These are phyloP conservation scores for Habroteleia sp. DNA, from an alignment of 2,888 invertebrate genomes.

Conservation along the genomic window DNA sequence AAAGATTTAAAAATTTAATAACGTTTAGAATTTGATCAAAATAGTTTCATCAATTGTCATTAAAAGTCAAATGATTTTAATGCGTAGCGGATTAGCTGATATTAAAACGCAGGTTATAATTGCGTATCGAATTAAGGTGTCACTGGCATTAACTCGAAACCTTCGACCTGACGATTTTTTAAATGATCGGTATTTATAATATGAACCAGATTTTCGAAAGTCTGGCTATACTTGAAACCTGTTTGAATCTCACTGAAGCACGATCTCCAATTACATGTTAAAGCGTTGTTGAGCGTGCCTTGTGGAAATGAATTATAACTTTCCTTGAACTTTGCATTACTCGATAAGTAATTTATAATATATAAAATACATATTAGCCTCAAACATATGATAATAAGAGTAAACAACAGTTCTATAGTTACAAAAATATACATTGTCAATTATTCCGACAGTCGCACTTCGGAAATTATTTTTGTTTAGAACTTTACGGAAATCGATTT, in stretches of 20 bases:
- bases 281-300: constrained; percentile 58
- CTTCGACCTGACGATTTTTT: constrained; percentile 37
- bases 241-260: constrained; percentile 67
- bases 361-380: constrained; percentile 50
- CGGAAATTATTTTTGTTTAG: constrained; percentile 21
- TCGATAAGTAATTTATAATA: constrained; percentile 50
- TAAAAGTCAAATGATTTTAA: constrained; percentile 4
- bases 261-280: constrained; percentile 69
- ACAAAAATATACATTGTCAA: constrained; percentile 50
- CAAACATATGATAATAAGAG: constrained; percentile 54
- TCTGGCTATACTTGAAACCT: constrained; percentile 65
- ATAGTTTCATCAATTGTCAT: constrained; percentile 4
- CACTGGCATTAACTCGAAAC: constrained; percentile 43
- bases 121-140: constrained; percentile 46
- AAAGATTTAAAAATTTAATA: background rate
- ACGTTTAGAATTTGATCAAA: constrained; percentile 1
- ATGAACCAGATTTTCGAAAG: constrained; percentile 72
- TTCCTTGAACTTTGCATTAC: constrained; percentile 60
- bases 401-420: constrained; percentile 56
- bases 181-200: constrained; percentile 40
- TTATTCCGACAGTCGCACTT: constrained; percentile 58
- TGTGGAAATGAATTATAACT: constrained; percentile 61
- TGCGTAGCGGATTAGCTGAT: constrained; percentile 3
- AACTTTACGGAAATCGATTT: constrained; percentile 35
- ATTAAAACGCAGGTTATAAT: constrained; percentile 27